Percentiles rank a stretch among this genome's conserved stretches.
Evolutionary conservation across 1,140 invertebrate genomes (phyloP).

Genomic region (Brachystomella parvula): DNA sequence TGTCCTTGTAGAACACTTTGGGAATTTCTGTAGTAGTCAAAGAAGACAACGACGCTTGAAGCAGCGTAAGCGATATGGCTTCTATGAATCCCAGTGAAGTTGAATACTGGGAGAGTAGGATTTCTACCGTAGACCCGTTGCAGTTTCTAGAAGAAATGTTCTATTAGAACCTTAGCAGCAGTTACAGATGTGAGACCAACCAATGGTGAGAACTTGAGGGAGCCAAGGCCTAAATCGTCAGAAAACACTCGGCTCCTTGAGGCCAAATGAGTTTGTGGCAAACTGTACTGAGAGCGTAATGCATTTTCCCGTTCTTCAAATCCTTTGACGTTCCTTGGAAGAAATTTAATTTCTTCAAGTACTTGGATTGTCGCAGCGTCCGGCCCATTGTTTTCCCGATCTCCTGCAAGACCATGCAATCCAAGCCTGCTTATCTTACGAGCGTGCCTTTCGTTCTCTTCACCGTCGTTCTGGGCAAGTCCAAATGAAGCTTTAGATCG

Average conservation of each 20-base stretch:
- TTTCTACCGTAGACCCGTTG: conserved; percentile 28
- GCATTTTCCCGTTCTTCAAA: background rate
- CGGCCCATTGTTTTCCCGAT: background rate
- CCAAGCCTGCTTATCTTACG: too few relatives aligned
- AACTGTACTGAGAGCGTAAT: too few relatives aligned
- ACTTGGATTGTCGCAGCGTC: background rate
- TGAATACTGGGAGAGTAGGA: conserved; percentile 13
- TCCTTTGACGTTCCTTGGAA: background rate
- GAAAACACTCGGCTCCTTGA: background rate
- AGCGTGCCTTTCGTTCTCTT: too few relatives aligned
- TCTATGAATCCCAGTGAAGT: conserved; percentile 28
- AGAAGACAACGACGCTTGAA: conserved; percentile 28
- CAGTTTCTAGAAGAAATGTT: conserved; percentile 17
- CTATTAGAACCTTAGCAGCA: background rate
- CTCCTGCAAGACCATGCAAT: background rate
- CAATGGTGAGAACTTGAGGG: background rate
- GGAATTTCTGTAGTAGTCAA: conserved; percentile 27
- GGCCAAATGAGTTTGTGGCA: background rate
- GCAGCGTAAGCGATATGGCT: conserved; percentile 28
- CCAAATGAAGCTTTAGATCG: too few relatives aligned
- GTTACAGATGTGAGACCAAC: background rate
- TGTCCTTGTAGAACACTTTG: conserved; percentile 35
- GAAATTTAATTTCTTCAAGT: background rate
- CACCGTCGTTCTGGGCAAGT: too few relatives aligned
- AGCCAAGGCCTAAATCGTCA: background rate